These are phyloP conservation scores for Steatornis caripensis DNA, from an alignment of 2,113 vertebrate genomes.

Conservation along the genomic window DNA sequence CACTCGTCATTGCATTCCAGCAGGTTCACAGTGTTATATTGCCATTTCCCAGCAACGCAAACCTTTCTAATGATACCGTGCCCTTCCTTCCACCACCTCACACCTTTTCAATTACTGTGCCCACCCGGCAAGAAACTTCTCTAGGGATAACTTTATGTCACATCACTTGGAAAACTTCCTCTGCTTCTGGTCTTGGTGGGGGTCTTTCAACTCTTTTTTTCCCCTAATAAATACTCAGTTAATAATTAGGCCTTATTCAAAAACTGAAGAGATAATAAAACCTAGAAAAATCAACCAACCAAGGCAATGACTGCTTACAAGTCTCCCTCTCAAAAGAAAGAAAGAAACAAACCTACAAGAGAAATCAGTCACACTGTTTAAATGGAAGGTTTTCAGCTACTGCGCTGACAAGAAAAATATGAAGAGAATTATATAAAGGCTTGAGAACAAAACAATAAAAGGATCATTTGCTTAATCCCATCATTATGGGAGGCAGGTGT, in stretches of 20 bases:
- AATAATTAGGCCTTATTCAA: neutral
- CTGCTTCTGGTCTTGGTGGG: neutral
- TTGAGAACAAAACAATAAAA: neutral
- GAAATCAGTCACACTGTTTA: neutral
- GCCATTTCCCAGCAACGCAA: neutral
- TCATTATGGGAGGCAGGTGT: neutral
- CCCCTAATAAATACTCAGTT: neutral
- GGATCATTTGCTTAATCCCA: conserved; percentile 11
- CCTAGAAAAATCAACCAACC: neutral
- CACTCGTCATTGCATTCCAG: too few species aligned
- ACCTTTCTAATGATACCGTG: accelerated
- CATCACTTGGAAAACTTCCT: neutral
- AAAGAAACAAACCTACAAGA: neutral
- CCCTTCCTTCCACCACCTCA: neutral
- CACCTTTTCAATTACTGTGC: neutral
- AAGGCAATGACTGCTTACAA: neutral
- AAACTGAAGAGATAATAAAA: neutral
- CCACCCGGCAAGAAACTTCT: neutral
- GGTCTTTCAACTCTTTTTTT: neutral
- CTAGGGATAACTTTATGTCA: neutral
- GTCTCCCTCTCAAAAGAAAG: neutral
- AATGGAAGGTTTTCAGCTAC: neutral
- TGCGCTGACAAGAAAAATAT: neutral
- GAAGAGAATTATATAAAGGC: neutral
- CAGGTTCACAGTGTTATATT: accelerated